Evolutionary conservation across 1,140 invertebrate genomes (phyloP), one percentile per base, ranked within the genome.

Genomic region (Coelopa frigida): DNA sequence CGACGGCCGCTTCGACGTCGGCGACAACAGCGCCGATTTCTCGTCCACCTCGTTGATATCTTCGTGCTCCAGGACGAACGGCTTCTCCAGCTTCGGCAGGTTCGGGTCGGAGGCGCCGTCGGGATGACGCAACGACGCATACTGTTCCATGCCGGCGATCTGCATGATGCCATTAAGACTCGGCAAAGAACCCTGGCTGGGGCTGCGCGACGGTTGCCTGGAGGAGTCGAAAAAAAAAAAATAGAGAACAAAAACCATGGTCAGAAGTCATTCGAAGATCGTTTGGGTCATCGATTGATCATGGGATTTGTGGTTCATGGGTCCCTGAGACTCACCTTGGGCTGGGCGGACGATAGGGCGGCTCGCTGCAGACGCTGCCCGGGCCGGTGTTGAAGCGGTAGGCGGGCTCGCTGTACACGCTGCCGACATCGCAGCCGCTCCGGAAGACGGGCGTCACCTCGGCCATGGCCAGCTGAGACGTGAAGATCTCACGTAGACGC

Each of bases 71-170:
- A 59, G 49, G 0, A 56, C 54, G 29, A 64, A 62, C 8, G 58
- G 46, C 35, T 75, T 61, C 77, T 76, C 47, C 71, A 71, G 72
- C 84, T 84, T 70, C 81, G 82, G 78, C 54, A 93, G 74, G 74
- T 90, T 89, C 10, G 89, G 87, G 78, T 93, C 89, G 4, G 89
- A 94, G 21, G 89, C 87, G 29, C 89, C 89, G 59, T 94, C 89
- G 2, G 89, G 89, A 72, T 91, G 87, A 55, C 85, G 75, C 11
- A 89, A 69, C 46, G 81, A 82, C 4, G 86, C 84, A 46, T 70
- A 70, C 39, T 69, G 66, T 24, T 69, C 66, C 66, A 89, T 82
- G 54, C 83, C 69, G 6, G 74, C 73, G 32, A 77, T 76, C 42
- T 74, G 73, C 56, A 75, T 75, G 20, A 69, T 68, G 37, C 66